Conservation (phyloP, 2,797 vertebrate genomes). For the Monodelphis domestica region DNA sequence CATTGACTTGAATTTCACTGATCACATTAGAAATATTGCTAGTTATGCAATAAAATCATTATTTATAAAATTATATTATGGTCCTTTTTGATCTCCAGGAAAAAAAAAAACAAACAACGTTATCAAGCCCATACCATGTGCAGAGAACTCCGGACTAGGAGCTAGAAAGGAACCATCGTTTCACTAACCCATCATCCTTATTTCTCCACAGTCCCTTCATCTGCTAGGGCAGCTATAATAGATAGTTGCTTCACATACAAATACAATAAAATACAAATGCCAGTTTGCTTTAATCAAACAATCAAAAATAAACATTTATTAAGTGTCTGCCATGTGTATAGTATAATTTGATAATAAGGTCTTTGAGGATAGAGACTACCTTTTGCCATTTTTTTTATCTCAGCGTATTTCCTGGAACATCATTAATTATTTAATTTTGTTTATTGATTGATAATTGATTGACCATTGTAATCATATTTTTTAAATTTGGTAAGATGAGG, state of each 20-base stretch:
- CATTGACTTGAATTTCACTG: neutral
- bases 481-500: neutral
- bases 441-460: too few species aligned
- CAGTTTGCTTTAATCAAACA: neutral
- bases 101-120: neutral
- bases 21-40: conserved; percentile 12
- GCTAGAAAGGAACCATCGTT: neutral
- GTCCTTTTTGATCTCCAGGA: neutral
- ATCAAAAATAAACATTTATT: neutral
- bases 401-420: too few species aligned
- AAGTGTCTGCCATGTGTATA: neutral
- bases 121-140: neutral
- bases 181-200: neutral
- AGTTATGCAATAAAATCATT: neutral
- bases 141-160: neutral
- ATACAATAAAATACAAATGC: neutral
- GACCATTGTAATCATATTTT: neutral
- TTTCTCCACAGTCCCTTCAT: neutral
- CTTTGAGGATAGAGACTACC: neutral
- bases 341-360: neutral
- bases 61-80: neutral
- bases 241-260: neutral
- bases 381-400: too few species aligned
- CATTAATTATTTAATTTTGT: too few species aligned
- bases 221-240: neutral